phyloP scores from a whole-genome alignment of 2,888 invertebrate genomes.

The Xylota segnis region DNA sequence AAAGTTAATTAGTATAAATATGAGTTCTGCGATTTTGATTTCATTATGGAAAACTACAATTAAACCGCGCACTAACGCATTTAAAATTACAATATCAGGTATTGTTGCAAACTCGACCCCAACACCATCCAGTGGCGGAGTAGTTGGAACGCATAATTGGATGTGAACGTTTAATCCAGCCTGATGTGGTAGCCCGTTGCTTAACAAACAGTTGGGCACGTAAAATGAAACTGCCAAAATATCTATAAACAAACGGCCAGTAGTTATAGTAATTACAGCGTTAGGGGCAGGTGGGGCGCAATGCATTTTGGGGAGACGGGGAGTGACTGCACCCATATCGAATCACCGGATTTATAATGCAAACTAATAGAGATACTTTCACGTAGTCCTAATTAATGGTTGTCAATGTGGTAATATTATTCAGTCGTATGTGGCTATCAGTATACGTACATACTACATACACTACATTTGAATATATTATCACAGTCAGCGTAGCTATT shows the following conservation, averaged over 20 bases:
- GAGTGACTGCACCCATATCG: not conserved
- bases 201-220: not conserved
- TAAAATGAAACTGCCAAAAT: not conserved
- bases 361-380: not conserved
- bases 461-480: too few species aligned
- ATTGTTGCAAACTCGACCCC: not conserved
- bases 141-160: not conserved
- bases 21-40: too few species aligned
- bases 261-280: conserved; percentile 1
- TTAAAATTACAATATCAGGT: not conserved
- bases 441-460: too few species aligned
- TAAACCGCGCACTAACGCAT: not conserved
- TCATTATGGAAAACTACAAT: too few species aligned
- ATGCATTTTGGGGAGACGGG: not conserved
- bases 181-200: not conserved
- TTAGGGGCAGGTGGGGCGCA: not conserved
- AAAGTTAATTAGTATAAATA: not conserved
- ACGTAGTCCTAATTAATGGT: not conserved
- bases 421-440: not conserved
- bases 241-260: not conserved
- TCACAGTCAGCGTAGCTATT: too few species aligned
- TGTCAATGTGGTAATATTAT: not conserved
- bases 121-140: not conserved
- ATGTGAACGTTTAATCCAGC: not conserved
- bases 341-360: not conserved